Conservation (phyloP, 2,888 invertebrate species). For the Nebria salina region DNA sequence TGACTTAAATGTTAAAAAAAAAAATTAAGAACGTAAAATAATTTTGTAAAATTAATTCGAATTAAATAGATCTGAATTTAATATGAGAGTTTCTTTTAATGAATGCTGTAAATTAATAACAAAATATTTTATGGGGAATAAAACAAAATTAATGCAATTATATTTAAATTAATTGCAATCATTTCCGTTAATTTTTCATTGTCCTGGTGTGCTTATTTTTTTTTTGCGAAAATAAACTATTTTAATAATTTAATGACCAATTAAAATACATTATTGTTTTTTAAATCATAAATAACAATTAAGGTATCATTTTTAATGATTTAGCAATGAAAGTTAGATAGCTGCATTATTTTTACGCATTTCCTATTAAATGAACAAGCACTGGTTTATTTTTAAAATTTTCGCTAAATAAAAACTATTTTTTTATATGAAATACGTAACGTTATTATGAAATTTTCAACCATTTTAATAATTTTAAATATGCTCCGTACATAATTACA, state of each 20-base stretch:
- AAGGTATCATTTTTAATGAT: neutral
- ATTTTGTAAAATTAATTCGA: too few relatives aligned
- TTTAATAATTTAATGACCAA: neutral
- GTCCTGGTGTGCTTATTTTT: neutral
- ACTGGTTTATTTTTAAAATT: too few relatives aligned
- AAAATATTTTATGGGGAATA: neutral
- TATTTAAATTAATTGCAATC: neutral
- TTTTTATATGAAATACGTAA: too few relatives aligned
- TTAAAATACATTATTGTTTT: neutral
- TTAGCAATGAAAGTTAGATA: neutral
- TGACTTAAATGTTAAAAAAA: too few relatives aligned
- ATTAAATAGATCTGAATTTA: too few relatives aligned
- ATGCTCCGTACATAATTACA: too few relatives aligned
- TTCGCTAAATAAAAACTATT: too few relatives aligned
- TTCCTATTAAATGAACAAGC: too few relatives aligned
- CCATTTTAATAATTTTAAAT: too few relatives aligned
- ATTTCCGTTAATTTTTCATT: neutral
- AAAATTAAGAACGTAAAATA: too few relatives aligned
- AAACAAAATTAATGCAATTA: neutral
- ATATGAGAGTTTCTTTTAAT: neutral
- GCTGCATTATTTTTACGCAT: neutral
- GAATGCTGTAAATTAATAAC: neutral
- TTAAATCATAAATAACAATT: neutral
- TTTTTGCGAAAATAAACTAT: neutral
- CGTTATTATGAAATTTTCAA: too few relatives aligned